Base-by-base conservation (phyloP, 2,888 invertebrate genomes). In the Phyllotreta cruciferae region DNA sequence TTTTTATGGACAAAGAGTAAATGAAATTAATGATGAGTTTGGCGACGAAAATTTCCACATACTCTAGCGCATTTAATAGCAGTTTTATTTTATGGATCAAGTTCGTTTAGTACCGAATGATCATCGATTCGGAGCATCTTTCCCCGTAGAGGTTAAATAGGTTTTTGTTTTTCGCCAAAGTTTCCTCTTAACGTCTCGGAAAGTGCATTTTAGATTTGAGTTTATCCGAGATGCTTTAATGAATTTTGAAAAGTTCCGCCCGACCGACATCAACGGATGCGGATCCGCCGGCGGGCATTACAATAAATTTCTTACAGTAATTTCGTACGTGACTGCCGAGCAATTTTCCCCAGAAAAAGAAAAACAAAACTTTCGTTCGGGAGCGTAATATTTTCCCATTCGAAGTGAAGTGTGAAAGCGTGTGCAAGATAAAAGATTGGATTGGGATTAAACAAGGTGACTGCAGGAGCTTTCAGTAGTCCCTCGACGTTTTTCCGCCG, bases 351-450 rank as follows among this genome's bases (percentile, higher is more conserved):
- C 24, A 24, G 49, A 58, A 62, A 70, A 69, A 72, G 70, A 70
- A 73, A 74, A 74, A 72, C 67, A 72, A 69, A 74, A 73, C 69
- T 73, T 75, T 70, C 72, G 74, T 72, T 73, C 71, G 69, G 66
- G 73, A 73, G 73, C 73, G 74, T 74, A 75, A 78, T 79, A 78
- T 79, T 79, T 79, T 74, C 78, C 78, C 78, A 77, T 79, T 75
- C 74, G 69, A 72, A 71, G 77, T 72, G 78, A 79, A 80, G 80
- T 79, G 80, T 79, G 79, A 79, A 80, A 80, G 77, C 80, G 80
- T 80, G 80, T 79, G 79, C 74, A 72, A 79, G 80, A 78, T 81
- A 81, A 81, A 81, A 81, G 81, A 81, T 81, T 81, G 81, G 80
- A 79, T 80, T 80, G 81, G 81, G 81, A 81, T 81, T 81, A 80